phyloP scores from a whole-genome alignment of 2,888 invertebrate species.

The Microctonus hyperodae region DNA sequence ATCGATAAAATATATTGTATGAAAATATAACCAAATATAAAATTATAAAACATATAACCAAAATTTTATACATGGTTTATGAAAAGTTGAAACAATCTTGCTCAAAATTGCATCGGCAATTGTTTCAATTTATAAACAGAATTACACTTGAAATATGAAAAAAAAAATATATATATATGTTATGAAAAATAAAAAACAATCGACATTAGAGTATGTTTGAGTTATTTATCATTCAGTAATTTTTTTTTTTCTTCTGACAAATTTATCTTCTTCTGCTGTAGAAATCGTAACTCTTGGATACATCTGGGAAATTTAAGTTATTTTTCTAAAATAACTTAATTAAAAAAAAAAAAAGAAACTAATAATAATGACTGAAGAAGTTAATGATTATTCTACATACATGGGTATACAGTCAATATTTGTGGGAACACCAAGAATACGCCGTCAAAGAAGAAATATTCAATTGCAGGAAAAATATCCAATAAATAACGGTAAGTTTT shows the following conservation, averaged over 20 bases:
- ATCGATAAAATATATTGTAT: no score
- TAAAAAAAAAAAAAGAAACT: background rate
- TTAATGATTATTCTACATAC: background rate
- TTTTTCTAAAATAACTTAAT: slow-evolving; percentile 13
- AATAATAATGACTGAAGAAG: background rate
- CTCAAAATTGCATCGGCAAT: no score
- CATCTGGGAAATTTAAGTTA: slow-evolving; percentile 18
- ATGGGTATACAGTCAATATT: slow-evolving; percentile 10
- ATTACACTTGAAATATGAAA: no score
- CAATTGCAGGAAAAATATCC: background rate
- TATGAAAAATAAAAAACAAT: slow-evolving; percentile 10
- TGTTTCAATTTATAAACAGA: no score
- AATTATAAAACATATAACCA: no score
- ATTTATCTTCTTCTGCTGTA: slow-evolving; percentile 43
- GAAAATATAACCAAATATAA: no score
- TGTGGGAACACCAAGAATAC: background rate
- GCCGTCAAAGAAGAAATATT: background rate
- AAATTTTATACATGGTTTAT: no score
- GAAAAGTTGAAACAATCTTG: no score
- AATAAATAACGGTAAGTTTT: background rate
- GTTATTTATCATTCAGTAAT: background rate
- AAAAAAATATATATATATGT: no score
- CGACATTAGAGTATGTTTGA: slow-evolving; percentile 13
- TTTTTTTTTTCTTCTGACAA: background rate
- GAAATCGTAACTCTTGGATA: slow-evolving; percentile 48